phyloP scores from a whole-genome alignment of 2,888 invertebrate species.

The Drosophila borealis region DNA sequence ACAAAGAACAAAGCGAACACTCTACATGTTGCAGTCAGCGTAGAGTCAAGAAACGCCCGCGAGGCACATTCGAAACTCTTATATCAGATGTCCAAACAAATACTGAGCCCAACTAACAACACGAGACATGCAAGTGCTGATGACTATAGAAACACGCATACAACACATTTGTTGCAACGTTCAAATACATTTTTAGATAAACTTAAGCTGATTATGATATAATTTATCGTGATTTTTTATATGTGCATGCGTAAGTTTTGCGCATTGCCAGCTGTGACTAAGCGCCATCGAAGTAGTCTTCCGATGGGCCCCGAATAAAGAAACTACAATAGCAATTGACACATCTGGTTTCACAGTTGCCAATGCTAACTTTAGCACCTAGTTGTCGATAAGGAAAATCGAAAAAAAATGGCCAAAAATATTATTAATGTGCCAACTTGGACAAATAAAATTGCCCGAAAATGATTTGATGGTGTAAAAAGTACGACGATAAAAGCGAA shows the following conservation, averaged over 20 bases:
- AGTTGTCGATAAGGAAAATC: conserved; percentile 20
- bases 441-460: not conserved
- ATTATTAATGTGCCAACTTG: not conserved
- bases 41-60: conserved; percentile 25
- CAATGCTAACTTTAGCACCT: conserved; percentile 61
- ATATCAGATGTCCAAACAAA: conserved; percentile 12
- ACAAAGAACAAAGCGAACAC: conserved; percentile 55
- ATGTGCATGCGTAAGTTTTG: not conserved
- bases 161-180: not conserved
- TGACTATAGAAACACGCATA: conserved; percentile 23
- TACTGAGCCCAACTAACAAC: not conserved
- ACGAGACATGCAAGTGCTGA: not conserved
- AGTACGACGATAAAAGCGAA: not conserved
- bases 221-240: conserved; percentile 9
- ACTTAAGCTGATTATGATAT: conserved; percentile 15
- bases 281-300: conserved; percentile 25
- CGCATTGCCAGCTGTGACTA: conserved; percentile 19
- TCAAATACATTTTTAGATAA: not conserved
- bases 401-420: conserved; percentile 5
- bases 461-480: not conserved
- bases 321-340: conserved; percentile 35
- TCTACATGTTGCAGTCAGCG: conserved; percentile 5
- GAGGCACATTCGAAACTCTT: conserved; percentile 10
- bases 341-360: conserved; percentile 39
- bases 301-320: conserved; percentile 17